Base-by-base conservation (phyloP, 1,140 invertebrate genomes). In the Venturia canescens region DNA sequence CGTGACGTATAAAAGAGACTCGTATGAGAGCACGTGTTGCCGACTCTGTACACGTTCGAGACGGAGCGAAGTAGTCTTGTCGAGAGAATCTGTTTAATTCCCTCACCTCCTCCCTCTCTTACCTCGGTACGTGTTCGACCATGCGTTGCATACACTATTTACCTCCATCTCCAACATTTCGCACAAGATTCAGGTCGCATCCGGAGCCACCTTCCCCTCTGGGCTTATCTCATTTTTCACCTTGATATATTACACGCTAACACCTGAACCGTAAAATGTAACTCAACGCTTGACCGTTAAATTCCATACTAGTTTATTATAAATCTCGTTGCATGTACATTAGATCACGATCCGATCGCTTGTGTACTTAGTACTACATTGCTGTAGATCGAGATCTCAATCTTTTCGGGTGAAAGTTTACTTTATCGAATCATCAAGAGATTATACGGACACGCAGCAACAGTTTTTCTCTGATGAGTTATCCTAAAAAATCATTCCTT, bases 241-340 rank as follows among this genome's bases (percentile, higher is more conserved):
- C 69, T 71, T 71, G 69, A 71, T 71, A 71, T 71, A 71, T 71
- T 71, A 44, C 69, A 44, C n/a, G 69, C 69, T 16, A 71, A 71
- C 69, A 71, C 69, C 69, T 71, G 69, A 71, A 71, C 69, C 34
- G 69, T 71, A 71, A 71, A 71, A 44, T 71, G 69, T 71, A 71
- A 44, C 69, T 44, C n/a, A 44, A 71, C 69, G 69, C 69, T 71
- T 71, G 69, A 71, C 69, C 69, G 69, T 71, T 71, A 44, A 71
- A 44, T 44, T 21, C 34, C 31, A 31, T n/a, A 71, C 69, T 71
- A 44, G 31, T 34, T 44, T 23, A 23, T 34, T 44, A 44, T 71
- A 71, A 21, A 71, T 44, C 69, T 44, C 27, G 69, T 44, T 21
- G 38, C 27, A 71, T 15, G 34, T 44, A 21, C 69, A 71, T 71